Evolutionary conservation across 2,113 vertebrate species (phyloP), one percentile per base, ranked within the genome.

Genomic region (Ophiodon elongatus): DNA sequence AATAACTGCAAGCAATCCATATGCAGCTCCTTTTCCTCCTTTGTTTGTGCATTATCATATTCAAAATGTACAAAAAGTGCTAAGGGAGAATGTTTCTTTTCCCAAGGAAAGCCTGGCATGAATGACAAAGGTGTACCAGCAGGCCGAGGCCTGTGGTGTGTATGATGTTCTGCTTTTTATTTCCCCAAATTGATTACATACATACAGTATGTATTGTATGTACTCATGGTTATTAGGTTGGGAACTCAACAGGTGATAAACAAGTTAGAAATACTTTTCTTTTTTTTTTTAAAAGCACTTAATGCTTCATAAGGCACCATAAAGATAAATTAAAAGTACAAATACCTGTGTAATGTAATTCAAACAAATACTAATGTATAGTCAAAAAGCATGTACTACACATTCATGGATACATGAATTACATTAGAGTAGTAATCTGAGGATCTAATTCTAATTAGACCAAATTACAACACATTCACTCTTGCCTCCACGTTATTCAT

Each of bases 1-100:
- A 88, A 57, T 74, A 77, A 85, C 80, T 11, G 41, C 80, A 70
- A 74, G 80, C 87, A 75, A 88, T 92, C 84, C 82, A 80, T 72
- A 87, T 57, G 13, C 35, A 54, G 84, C 69, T 82, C 80, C 70
- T 85, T 83, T 80, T 33, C 37, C 56, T 73, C 35, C 60, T 86
- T 73, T 76, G 45, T 90, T 90, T 75, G 67, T 11, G 17, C 31
- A 88, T 90, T 72, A 82, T 87, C 77, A 85, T 79, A 79, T 77
- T 86, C 63, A 78, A 70, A 86, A 85, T 63, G 54, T 71, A 74
- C 33, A 66, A 80, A 65, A 78, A 67, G 54, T 68, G 27, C 63
- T 63, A 62, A 50, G 65, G 56, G 66, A 84, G 73, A 75, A 23
- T 75, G 50, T 84, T 65, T 79, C 9, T 43, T 79, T 80, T 75